Base-by-base conservation (phyloP, 30 jellyfish, hydroid and myxozoan species). In the Chironex yamaguchii region DNA sequence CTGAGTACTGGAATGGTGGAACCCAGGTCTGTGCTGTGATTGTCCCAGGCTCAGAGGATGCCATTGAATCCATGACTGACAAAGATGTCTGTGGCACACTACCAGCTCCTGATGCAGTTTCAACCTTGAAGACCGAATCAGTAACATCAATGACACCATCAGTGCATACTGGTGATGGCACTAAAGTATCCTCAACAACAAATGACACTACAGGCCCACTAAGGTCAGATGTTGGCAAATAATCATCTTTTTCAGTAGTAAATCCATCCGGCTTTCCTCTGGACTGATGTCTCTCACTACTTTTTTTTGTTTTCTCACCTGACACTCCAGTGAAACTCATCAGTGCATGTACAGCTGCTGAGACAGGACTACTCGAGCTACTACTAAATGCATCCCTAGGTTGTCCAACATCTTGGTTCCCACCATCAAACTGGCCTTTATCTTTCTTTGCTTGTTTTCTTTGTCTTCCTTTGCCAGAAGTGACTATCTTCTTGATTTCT, bases 331-430 rank as follows among this genome's bases (percentile, higher is more conserved):
- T 92, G 42, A 92, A 87, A 52, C 98, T 92, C 84, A 92, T 92
- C 42, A 92, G 82, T 32, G 97, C 98, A 77, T 92, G 97, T 21
- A 92, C 98, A 42, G 98, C 98, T 17, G 98, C 97, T 6, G 97
- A 92, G 21, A 87, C 94, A 1, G 98, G 97, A 79, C 98, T 92
- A 34, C 98, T 85, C 2, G 98, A 92, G 71, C 82, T 86, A 30
- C 97, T 81, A 1, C 93, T 94, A 0, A 96, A 75, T n/a, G 83
- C 35, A 86, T 81, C 85, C 52, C 94, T 71, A 20, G 97, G 97
- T 27, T 89, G 92, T 11, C 85, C 89, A 36, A 91, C 68, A 81
- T 91, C 97, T 17, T 92, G 87, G 6, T 81, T 0, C 13, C 88
- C 48, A 71, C 75, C 21, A 73, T 82, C 34, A 50, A 74, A 87